A percentile compares a stretch with the other conserved stretches of the same genome.
Evolutionary conservation across 2,113 vertebrate species (phyloP).

Genomic region (Chauna torquata): DNA sequence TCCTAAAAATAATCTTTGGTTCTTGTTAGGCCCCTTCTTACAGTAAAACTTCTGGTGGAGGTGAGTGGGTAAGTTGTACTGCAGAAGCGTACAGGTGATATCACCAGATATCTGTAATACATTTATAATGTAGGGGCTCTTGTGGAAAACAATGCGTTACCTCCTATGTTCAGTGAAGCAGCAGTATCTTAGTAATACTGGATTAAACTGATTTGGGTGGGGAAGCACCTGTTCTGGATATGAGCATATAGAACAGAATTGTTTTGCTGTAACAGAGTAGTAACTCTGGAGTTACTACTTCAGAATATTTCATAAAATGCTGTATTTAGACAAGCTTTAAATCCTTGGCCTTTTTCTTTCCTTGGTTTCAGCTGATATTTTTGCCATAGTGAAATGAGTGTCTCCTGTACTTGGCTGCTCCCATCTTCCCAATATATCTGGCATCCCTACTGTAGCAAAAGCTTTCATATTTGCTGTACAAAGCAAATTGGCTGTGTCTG

Average conservation of each 20-base stretch:
- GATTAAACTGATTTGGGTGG: neutral
- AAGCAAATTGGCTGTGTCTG: neutral
- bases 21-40: neutral
- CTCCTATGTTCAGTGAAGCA: neutral
- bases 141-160: neutral
- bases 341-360: neutral
- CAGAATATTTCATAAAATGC: neutral
- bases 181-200: neutral
- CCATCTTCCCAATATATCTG: neutral
- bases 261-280: neutral
- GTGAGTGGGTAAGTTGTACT: neutral
- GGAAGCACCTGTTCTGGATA: neutral
- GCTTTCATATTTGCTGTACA: neutral
- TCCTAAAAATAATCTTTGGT: neutral
- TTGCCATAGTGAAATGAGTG: neutral
- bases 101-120: neutral
- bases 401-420: neutral
- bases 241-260: neutral
- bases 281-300: neutral
- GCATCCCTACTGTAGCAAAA: neutral
- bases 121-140: neutral
- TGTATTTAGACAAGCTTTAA: neutral
- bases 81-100: neutral
- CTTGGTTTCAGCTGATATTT: neutral
- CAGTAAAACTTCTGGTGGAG: neutral